Base-by-base conservation (phyloP, 2,113 vertebrate genomes). In the Oxyruncus cristatus region DNA sequence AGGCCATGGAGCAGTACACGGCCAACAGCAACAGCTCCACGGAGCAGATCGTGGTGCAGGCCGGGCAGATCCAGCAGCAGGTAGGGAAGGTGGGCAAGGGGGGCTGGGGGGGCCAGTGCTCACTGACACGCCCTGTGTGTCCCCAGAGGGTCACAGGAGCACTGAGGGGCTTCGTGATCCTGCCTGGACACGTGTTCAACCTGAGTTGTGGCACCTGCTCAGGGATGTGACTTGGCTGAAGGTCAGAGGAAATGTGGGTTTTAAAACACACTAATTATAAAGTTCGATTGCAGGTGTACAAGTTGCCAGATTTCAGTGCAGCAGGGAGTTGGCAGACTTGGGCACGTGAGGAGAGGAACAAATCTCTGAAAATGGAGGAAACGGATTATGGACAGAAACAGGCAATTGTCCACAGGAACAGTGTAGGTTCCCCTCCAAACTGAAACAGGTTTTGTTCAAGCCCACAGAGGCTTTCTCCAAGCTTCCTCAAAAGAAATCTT, bases 21-120 rank as follows among this genome's bases (percentile, higher is more conserved):
- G 96, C 99, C 82, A 99, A 98, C 92, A 99, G 98, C 88, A 99
- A 98, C 83, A 99, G 98, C 37, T 99, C 98, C 30, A 99, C 99
- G 2, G 99, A 99, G 97, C 99, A 99, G 97, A 99, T 99, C 32
- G 99, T 99, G 56, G 99, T 99, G 77, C 99, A 99, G 97, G 98
- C 99, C 67, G 99, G 99, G 56, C 99, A 99, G 96, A 99, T 99
- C 94, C 99, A 99, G 92, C 99, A 99, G 96, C 99, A 99, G 99
- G 99, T 99, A 97, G 65, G 98, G 65, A 22, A 8, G 21, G 44
- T 3, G 82, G 9, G 14, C 3, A 0, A 11, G 41, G n/a, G 30
- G 62, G 53, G 49, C 30, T 39, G 55, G 65, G 3, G 3, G 18
- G 14, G 37, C 42, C 74, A 24, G 12, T 9, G 50, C 41, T 7